phyloP scores from a whole-genome alignment of 2,888 invertebrate species.

The Temnothorax rugatulus region DNA sequence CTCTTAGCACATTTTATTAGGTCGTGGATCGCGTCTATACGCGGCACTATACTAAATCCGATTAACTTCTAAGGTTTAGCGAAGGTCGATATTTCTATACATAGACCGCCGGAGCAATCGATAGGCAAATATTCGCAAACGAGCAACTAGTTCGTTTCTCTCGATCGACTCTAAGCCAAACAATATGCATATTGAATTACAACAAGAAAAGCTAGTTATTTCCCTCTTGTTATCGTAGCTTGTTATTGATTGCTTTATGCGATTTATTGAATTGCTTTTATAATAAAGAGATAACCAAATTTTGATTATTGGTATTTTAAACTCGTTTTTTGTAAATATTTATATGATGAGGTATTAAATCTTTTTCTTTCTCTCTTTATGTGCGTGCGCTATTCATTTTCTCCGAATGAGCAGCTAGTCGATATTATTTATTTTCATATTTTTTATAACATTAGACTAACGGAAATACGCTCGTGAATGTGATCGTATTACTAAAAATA shows the following conservation, averaged over 20 bases:
- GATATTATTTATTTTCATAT: not conserved
- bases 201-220: not conserved
- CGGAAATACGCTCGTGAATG: not conserved
- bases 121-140: conserved; percentile 59
- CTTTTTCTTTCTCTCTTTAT: not conserved
- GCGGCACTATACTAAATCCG: conserved; percentile 70
- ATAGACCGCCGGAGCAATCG: conserved; percentile 43
- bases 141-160: conserved; percentile 40
- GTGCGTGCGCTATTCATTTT: not conserved
- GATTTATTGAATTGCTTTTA: not conserved
- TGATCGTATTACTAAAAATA: not conserved
- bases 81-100: conserved; percentile 72
- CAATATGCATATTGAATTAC: conserved; percentile 34
- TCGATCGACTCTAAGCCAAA: conserved; percentile 23
- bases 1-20: conserved; percentile 70
- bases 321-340: not conserved
- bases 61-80: conserved; percentile 74
- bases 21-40: conserved; percentile 66
- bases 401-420: too few relatives aligned
- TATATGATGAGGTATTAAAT: not conserved
- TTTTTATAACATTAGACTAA: not conserved
- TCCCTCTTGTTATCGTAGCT: not conserved
- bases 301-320: conserved; percentile 6
- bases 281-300: not conserved
- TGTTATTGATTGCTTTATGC: not conserved